phyloP scores from a whole-genome alignment of 2,113 vertebrate genomes.

The Thalassoma bifasciatum region DNA sequence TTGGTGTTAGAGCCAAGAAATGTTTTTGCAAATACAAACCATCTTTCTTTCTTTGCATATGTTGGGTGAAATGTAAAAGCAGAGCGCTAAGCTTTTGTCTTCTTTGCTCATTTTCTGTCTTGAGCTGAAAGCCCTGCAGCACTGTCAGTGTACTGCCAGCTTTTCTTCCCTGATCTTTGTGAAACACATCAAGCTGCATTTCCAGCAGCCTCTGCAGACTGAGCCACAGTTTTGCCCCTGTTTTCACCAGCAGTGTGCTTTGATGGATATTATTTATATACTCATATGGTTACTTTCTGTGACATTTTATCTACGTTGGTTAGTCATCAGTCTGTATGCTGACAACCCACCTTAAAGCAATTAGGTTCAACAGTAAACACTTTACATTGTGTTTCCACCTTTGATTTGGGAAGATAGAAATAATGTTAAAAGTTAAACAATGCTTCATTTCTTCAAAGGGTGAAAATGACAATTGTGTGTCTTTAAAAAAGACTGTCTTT shows the following conservation, averaged over 20 bases:
- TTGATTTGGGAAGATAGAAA: not conserved
- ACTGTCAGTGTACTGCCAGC: not conserved
- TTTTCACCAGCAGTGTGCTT: conserved; percentile 2
- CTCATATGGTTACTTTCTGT: conserved; percentile 17
- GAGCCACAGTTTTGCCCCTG: conserved; percentile 15
- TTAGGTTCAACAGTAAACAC: too few species aligned
- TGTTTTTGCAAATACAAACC: not conserved
- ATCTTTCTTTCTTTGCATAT: not conserved
- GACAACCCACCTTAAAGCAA: not conserved
- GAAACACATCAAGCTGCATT: conserved; percentile 16
- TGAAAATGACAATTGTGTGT: too few species aligned
- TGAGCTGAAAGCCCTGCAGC: conserved; percentile 12
- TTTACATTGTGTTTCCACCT: too few species aligned
- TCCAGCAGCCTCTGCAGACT: not conserved
- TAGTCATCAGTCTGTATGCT: conserved; percentile 10
- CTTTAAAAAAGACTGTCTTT: too few species aligned
- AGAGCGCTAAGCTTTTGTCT: not conserved
- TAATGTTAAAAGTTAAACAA: too few species aligned
- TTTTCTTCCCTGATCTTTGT: not conserved
- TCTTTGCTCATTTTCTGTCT: not conserved
- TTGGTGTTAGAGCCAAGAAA: not conserved
- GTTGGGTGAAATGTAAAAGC: conserved; percentile 1
- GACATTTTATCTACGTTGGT: conserved; percentile 21
- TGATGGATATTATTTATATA: conserved; percentile 17
- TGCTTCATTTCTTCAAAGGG: too few species aligned